These are phyloP conservation scores for Porites evermanni DNA, from an alignment of 92 coral and sea anemone species.

Conservation along the genomic window DNA sequence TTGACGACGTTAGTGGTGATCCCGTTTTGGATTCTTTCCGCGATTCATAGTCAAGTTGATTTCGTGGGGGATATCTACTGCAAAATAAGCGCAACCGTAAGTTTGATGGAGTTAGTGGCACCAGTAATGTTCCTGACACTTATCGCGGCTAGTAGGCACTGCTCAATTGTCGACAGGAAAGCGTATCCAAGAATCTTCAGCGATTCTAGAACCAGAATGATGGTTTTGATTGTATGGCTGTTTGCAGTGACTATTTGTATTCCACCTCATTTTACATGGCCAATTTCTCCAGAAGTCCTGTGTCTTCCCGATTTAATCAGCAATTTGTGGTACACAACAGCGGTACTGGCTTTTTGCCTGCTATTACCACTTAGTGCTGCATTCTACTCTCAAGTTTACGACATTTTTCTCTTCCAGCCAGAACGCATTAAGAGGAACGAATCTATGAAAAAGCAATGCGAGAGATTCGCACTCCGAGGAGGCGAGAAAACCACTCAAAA, in stretches of 20 bases:
- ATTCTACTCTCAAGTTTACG: conserved; percentile 68
- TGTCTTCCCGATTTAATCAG: conserved; percentile 84
- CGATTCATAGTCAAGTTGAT: conserved; percentile 69
- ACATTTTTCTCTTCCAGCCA: conserved; percentile 69
- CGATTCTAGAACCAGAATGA: conserved; percentile 41
- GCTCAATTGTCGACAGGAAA: conserved; percentile 67
- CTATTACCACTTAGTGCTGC: conserved; percentile 67
- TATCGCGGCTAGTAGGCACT: conserved; percentile 74
- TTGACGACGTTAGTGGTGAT: conserved; percentile 68
- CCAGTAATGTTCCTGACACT: conserved; percentile 76
- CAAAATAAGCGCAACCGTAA: conserved; percentile 65
- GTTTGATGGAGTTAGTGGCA: conserved; percentile 75
- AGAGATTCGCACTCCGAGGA: conserved; percentile 56
- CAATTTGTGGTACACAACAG: conserved; percentile 76
- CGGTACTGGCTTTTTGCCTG: conserved; percentile 63
- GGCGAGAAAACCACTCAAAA: conserved; percentile 74
- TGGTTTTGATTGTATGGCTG: conserved; percentile 71
- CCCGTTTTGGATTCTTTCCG: conserved; percentile 85
- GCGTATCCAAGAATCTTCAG: conserved; percentile 74
- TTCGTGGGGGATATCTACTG: conserved; percentile 66
- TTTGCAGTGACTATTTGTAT: conserved; percentile 58
- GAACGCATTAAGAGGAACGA: conserved; percentile 55
- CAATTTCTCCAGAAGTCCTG: conserved; percentile 43
- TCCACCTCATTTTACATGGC: conserved; percentile 82
- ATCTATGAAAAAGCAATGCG: conserved; percentile 57